Evolutionary conservation across 2,797 vertebrate species (phyloP).

Genomic region (Neosilurus hyrtlii): DNA sequence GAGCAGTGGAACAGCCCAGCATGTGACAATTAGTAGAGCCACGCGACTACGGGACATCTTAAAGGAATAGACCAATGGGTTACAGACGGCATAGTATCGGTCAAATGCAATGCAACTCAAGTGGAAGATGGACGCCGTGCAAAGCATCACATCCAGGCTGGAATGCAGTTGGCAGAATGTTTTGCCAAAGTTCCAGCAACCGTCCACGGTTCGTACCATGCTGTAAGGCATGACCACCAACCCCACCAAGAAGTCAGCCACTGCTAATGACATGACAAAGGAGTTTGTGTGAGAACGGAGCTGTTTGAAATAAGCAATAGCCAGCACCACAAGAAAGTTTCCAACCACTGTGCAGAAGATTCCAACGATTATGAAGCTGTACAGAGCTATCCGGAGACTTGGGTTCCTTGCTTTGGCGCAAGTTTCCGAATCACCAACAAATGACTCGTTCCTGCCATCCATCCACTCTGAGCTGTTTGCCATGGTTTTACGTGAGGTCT

Average conservation of each 20-base stretch:
- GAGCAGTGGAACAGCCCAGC: constrained; percentile 74
- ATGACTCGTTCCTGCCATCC: constrained; percentile 60
- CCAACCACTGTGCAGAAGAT: constrained; percentile 76
- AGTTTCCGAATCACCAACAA: constrained; percentile 51
- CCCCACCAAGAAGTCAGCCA: constrained; percentile 80
- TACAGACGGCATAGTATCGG: constrained; percentile 79
- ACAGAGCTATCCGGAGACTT: constrained; percentile 64
- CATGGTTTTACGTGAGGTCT: constrained; percentile 59
- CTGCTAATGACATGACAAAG: constrained; percentile 77
- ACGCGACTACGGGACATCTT: constrained; percentile 74
- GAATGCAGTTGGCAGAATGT: constrained; percentile 78
- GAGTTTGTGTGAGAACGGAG: constrained; percentile 78
- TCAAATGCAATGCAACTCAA: constrained; percentile 82
- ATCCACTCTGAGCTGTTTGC: constrained; percentile 63
- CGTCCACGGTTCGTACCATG: constrained; percentile 76
- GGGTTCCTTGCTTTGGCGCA: constrained; percentile 62
- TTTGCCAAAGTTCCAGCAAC: constrained; percentile 79
- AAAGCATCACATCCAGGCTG: constrained; percentile 82
- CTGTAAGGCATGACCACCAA: constrained; percentile 83
- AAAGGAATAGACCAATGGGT: constrained; percentile 72
- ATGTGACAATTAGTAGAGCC: constrained; percentile 67
- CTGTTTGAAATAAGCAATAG: constrained; percentile 79
- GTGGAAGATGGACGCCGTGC: constrained; percentile 82
- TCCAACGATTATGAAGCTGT: constrained; percentile 65
- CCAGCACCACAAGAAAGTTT: constrained; percentile 77